Percentiles rank a stretch among this genome's conserved stretches.
Evolutionary conservation across 2,113 vertebrate genomes (phyloP).

Genomic region (Leptobrachium ailaonicum): DNA sequence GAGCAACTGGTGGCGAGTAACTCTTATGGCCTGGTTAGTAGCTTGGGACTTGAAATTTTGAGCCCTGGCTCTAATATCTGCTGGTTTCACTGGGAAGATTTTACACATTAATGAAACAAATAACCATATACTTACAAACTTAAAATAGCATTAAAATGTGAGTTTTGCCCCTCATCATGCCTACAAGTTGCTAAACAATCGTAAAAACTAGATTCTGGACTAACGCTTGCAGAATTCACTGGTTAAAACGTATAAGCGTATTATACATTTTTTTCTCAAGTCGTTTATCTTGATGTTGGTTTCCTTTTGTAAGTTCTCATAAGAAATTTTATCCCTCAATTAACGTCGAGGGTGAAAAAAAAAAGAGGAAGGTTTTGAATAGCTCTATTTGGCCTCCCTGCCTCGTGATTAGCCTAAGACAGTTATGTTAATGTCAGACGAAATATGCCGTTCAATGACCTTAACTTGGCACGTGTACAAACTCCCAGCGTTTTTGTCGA

Average conservation of each 20-base stretch:
- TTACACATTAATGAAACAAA: too few species aligned
- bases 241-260: neutral
- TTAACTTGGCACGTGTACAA: constrained; percentile 56
- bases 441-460: constrained; percentile 62
- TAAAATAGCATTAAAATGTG: too few species aligned
- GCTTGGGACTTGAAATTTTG: too few species aligned
- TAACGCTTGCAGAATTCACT: neutral
- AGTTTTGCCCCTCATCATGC: too few species aligned
- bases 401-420: constrained; percentile 55
- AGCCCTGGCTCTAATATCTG: too few species aligned
- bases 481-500: constrained; percentile 54
- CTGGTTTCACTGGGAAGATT: too few species aligned
- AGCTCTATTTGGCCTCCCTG: constrained; percentile 59
- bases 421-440: constrained; percentile 56
- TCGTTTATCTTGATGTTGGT: constrained; percentile 31
- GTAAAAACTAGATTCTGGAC: too few species aligned
- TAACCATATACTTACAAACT: too few species aligned
- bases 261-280: constrained; percentile 13
- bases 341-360: constrained; percentile 50
- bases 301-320: constrained; percentile 58
- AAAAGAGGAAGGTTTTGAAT: constrained; percentile 50
- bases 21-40: too few species aligned
- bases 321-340: constrained; percentile 58
- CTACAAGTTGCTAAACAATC: too few species aligned
- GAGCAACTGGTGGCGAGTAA: too few species aligned